phyloP scores from a whole-genome alignment of 2,113 vertebrate species.

The Piaya cayana region DNA sequence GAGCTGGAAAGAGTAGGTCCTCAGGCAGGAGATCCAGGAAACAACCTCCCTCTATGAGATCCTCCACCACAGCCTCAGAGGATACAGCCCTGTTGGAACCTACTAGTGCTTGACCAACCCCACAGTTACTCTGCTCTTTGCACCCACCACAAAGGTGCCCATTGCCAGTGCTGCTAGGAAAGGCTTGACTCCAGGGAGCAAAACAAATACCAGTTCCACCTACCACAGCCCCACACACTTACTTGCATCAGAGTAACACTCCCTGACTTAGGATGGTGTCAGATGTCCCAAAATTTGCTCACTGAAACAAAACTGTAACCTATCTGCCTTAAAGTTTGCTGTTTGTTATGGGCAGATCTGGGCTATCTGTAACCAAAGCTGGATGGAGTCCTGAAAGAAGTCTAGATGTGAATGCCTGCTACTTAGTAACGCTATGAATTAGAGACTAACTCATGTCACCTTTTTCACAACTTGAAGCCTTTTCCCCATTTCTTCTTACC shows the following conservation, averaged over 20 bases:
- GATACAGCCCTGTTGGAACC: background rate
- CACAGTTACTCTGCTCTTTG: background rate
- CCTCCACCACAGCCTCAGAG: background rate
- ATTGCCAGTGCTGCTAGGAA: background rate
- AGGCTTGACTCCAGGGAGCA: accelerated
- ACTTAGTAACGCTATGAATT: background rate
- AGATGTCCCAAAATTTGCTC: background rate
- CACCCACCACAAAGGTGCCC: background rate
- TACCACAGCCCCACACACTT: accelerated
- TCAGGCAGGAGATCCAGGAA: background rate
- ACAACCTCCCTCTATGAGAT: background rate
- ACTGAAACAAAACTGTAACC: background rate
- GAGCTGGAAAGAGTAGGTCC: background rate
- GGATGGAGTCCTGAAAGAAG: background rate
- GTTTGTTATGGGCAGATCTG: background rate
- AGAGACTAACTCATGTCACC: accelerated
- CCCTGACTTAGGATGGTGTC: background rate
- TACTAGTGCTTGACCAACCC: background rate
- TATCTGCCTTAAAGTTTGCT: background rate
- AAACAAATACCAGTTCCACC: background rate
- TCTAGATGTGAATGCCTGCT: background rate
- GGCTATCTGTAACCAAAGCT: background rate
- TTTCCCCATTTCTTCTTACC: background rate
- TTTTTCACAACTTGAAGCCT: background rate
- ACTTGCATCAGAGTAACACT: accelerated